Evolutionary conservation across 2,888 invertebrate species (phyloP).

Genomic region (Augiades crinisus): DNA sequence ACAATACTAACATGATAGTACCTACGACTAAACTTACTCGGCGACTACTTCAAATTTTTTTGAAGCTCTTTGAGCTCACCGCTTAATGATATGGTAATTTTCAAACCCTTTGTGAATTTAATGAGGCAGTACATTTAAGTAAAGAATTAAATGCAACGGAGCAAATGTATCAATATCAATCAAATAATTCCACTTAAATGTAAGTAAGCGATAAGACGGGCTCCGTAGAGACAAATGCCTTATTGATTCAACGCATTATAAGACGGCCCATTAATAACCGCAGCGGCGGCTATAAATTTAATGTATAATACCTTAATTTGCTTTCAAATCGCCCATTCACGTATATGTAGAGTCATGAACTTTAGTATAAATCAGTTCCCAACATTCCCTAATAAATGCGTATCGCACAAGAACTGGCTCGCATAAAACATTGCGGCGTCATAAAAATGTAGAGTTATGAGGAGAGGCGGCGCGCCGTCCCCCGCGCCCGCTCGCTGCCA

Average conservation of each 20-base stretch:
- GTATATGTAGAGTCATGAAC: constrained; percentile 2
- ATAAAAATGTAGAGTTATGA: constrained; percentile 1
- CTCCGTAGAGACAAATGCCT: not conserved
- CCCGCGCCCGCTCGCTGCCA: no score
- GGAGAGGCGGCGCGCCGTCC: not conserved
- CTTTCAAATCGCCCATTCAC: constrained; percentile 4
- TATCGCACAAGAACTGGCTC: constrained; percentile 4
- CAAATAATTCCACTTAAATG: no score
- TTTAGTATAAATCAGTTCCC: constrained; percentile 1
- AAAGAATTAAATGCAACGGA: no score
- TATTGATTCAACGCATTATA: not conserved
- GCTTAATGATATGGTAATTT: no score
- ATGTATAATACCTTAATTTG: not conserved
- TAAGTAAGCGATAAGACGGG: no score
- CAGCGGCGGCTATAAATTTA: not conserved
- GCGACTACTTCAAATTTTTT: no score
- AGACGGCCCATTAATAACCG: not conserved
- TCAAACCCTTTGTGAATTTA: no score
- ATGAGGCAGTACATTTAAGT: no score
- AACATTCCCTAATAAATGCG: not conserved
- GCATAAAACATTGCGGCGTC: not conserved
- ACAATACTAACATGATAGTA: no score
- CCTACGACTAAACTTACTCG: no score
- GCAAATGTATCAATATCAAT: not conserved
- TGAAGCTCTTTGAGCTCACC: no score